A percentile compares a stretch with the other conserved stretches of the same genome.
Evolutionary conservation across 1,140 invertebrate genomes (phyloP).

Genomic region (Coelopa frigida): DNA sequence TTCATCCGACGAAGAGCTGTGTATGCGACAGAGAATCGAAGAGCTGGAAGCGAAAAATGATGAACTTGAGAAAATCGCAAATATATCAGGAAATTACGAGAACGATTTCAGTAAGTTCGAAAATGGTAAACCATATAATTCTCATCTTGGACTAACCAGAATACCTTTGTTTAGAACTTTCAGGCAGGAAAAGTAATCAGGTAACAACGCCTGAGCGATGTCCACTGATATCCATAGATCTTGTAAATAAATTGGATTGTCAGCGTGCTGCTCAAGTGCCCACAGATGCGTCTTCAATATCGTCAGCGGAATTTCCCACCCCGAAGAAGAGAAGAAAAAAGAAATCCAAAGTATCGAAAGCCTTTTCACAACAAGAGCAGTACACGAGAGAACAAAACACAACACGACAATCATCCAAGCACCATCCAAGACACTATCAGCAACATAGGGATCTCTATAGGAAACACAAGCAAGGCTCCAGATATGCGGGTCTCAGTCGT

Average conservation of each 20-base stretch:
- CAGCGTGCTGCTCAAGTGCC: slow-evolving; percentile 9
- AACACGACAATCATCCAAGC: too few relatives aligned
- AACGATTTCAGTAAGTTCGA: slow-evolving; percentile 38
- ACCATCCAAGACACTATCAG: slow-evolving; percentile 1
- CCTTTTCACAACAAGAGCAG: too few relatives aligned
- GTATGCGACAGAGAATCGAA: slow-evolving; percentile 30
- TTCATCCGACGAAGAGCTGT: slow-evolving; percentile 39
- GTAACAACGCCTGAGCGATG: too few relatives aligned
- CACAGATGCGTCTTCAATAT: slow-evolving; percentile 16
- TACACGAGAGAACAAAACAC: too few relatives aligned
- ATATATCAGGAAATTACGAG: slow-evolving; percentile 28
- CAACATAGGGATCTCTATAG: background rate
- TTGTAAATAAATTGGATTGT: too few relatives aligned
- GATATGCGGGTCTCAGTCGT: too few relatives aligned
- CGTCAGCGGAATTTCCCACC: slow-evolving; percentile 11
- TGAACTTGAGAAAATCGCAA: slow-evolving; percentile 37
- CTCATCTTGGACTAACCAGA: too few relatives aligned
- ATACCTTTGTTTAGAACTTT: too few relatives aligned
- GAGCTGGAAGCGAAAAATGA: slow-evolving; percentile 40
- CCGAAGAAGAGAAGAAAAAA: slow-evolving; percentile 12
- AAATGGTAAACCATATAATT: too few relatives aligned
- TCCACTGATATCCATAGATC: too few relatives aligned
- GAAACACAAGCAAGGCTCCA: too few relatives aligned
- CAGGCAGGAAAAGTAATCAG: too few relatives aligned
- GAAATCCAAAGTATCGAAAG: background rate